Conservation (phyloP, 2,888 invertebrate species). For the Calameuta filiformis region DNA sequence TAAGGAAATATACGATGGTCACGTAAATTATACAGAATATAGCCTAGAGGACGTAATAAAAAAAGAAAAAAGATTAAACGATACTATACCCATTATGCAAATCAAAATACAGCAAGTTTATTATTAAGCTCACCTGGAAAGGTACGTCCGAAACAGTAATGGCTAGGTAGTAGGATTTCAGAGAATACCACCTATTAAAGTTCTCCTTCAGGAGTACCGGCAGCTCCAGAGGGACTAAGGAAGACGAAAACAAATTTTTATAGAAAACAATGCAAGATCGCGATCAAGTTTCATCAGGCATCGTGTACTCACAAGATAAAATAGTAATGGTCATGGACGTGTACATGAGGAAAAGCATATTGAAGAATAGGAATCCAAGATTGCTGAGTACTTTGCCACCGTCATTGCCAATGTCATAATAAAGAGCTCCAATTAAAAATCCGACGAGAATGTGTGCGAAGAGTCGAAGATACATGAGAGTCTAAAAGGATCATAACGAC, state of each 20-base stretch:
- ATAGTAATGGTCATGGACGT: constrained; percentile 99
- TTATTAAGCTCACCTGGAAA: constrained; percentile 81
- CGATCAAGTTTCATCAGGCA: too few relatives aligned
- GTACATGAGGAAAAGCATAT: constrained; percentile 98
- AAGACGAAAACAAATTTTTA: constrained; percentile 19
- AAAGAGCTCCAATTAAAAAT: constrained; percentile 92
- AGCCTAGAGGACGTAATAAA: constrained; percentile 73
- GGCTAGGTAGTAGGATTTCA: constrained; percentile 93
- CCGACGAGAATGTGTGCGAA: constrained; percentile 95
- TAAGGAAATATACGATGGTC: constrained; percentile 93
- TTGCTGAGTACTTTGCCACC: constrained; percentile 96
- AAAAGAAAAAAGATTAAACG: not conserved
- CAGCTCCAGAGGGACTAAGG: constrained; percentile 93
- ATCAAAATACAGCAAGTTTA: too few relatives aligned
- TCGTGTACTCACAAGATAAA: constrained; percentile 86
- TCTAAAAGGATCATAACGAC: constrained; percentile 71
- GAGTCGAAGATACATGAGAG: constrained; percentile 92
- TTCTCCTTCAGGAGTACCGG: constrained; percentile 94
- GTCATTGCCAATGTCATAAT: constrained; percentile 96
- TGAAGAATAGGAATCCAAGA: constrained; percentile 96
- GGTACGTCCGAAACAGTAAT: constrained; percentile 97
- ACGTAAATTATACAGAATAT: constrained; percentile 94
- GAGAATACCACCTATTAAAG: constrained; percentile 96
- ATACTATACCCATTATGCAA: not conserved
- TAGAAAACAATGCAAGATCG: too few relatives aligned